Percentiles rank a stretch among this genome's conserved stretches.
Conservation (phyloP, 2,113 vertebrate genomes). For the Colossoma macropomum region DNA sequence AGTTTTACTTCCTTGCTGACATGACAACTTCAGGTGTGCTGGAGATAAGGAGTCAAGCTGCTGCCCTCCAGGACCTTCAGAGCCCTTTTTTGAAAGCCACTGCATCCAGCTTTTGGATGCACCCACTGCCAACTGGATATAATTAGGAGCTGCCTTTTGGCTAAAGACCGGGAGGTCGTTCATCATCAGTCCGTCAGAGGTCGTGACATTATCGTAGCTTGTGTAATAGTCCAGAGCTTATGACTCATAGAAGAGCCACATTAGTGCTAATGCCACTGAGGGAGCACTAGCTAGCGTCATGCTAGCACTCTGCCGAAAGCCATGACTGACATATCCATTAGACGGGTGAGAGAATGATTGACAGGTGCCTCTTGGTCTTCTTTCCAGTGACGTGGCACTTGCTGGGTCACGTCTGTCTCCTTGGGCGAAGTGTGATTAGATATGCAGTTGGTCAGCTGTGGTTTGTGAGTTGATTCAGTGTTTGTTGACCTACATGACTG, state of each 20-base stretch:
- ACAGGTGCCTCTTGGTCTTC: not conserved
- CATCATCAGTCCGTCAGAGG: not conserved
- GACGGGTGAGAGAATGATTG: conserved; percentile 32
- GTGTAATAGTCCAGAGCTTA: not conserved
- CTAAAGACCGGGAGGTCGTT: not conserved
- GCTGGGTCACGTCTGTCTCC: not conserved
- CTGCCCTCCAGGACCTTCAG: not conserved
- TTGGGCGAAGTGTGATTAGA: not conserved
- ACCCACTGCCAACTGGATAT: not conserved
- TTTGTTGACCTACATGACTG: not conserved
- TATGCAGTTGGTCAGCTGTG: not conserved
- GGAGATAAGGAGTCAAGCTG: too few relatives aligned
- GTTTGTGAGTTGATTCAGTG: not conserved
- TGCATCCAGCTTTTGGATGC: not conserved
- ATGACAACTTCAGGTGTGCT: too few relatives aligned
- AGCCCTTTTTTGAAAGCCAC: not conserved
- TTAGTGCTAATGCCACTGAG: not conserved
- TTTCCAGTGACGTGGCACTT: not conserved
- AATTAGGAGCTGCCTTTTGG: conserved; percentile 22
- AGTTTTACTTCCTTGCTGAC: too few relatives aligned
- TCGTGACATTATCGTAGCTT: not conserved
- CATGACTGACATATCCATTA: conserved; percentile 44
- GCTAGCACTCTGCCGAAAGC: not conserved
- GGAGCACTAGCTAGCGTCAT: not conserved
- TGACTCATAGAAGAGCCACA: not conserved